phyloP scores from a whole-genome alignment of 2,888 invertebrate genomes.

The Arenicola marina region DNA sequence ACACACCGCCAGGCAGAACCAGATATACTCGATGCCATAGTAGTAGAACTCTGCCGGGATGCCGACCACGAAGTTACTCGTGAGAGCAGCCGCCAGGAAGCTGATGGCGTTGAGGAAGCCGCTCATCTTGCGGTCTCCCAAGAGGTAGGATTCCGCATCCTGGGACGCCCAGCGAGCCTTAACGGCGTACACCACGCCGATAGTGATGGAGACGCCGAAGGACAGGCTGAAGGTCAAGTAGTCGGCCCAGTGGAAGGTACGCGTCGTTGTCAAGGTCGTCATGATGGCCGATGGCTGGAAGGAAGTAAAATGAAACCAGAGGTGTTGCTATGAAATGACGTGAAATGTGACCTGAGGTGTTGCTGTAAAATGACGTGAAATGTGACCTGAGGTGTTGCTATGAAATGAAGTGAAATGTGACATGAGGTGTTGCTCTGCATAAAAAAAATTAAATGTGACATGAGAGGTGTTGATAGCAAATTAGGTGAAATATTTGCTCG shows the following conservation, averaged over 20 bases:
- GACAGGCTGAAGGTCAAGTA: neutral
- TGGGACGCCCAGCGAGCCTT: neutral
- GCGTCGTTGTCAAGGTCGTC: too few species aligned
- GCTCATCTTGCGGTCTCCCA: neutral
- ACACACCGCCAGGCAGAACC: neutral
- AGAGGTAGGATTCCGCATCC: neutral
- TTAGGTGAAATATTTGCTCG: too few species aligned
- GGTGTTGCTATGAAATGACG: too few species aligned
- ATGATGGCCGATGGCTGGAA: too few species aligned
- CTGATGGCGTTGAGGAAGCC: neutral
- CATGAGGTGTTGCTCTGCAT: too few species aligned
- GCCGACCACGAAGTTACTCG: neutral
- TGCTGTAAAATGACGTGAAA: too few species aligned
- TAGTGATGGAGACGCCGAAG: neutral
- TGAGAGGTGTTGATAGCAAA: too few species aligned
- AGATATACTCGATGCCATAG: neutral
- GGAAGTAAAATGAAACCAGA: too few species aligned
- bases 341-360: too few species aligned
- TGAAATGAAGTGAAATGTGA: too few species aligned
- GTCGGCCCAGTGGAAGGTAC: neutral
- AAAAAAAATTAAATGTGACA: too few species aligned
- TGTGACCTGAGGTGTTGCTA: too few species aligned
- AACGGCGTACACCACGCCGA: neutral
- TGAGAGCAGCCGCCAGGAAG: neutral
- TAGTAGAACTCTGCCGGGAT: neutral